Percentiles rank a stretch among this genome's conserved stretches.
phyloP scores from a whole-genome alignment of 2,888 invertebrate species.

The Plagodis dolabraria region DNA sequence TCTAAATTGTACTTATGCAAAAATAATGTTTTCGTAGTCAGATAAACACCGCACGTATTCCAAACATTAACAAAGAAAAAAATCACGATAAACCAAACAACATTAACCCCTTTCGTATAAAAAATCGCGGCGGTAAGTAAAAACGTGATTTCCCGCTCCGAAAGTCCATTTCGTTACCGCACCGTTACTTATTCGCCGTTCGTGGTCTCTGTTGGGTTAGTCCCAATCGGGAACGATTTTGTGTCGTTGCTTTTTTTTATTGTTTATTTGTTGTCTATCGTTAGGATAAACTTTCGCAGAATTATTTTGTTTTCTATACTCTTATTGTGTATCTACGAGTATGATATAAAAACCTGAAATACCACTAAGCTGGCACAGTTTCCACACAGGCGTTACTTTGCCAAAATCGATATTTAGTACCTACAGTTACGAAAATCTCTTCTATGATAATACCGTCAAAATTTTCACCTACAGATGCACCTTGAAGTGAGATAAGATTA shows the following conservation, averaged over 20 bases:
- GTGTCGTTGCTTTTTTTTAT: background rate
- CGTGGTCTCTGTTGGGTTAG: background rate
- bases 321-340: too few species aligned
- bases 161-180: conserved; percentile 11
- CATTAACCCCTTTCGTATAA: conserved; percentile 32
- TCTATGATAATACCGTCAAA: too few species aligned
- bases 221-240: background rate
- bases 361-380: too few species aligned
- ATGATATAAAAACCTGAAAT: too few species aligned
- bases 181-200: conserved; percentile 17
- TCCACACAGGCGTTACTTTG: too few species aligned
- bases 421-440: too few species aligned
- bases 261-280: background rate
- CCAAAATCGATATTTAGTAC: too few species aligned
- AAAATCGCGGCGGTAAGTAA: conserved; percentile 32
- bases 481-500: too few species aligned
- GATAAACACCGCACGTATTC: background rate
- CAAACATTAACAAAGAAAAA: background rate
- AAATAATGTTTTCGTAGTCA: background rate
- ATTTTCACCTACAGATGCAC: too few species aligned
- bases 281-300: too few species aligned
- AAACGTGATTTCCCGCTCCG: conserved; percentile 11
- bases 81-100: conserved; percentile 25
- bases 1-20: too few species aligned
- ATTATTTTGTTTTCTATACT: too few species aligned